Base-by-base conservation (phyloP, 2,888 invertebrate species). In the Gymnocheta viridis region DNA sequence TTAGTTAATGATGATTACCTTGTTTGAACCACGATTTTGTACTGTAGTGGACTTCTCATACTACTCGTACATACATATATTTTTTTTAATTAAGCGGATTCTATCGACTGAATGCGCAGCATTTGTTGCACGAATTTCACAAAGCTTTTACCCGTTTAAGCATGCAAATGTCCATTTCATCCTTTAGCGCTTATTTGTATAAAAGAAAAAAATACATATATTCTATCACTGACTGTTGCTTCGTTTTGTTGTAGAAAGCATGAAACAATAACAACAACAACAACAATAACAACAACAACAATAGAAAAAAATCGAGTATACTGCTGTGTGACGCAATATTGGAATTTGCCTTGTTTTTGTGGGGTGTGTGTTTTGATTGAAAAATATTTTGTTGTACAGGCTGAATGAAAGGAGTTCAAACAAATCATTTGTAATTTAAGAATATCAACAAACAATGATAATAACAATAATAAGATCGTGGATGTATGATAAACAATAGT, bases 101-200 rank as follows among this genome's bases (percentile, higher is more conserved):
- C 74, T 76, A 80, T 85, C 85, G 82, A 72, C 58, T 85, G 85
- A 86, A 77, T 86, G 83, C 82, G 74, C 85, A 67, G 78, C 81
- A 86, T 86, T 87, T 85, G 67, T 35, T 80, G 47, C 44, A 67
- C 27, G 41, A 58, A 29, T 66, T 27, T 82, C 19, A 70, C 64
- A 66, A 80, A 81, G 35, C 47, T 47, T 44, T 32, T 60, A 44
- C 19, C 49, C 51, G 22, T 51, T 41, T 38, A 54, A 69, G 41
- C 62, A 56, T 32, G 49, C 54, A 69, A 41, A 67, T 54, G 67
- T 58, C 74, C 38, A 62, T 79, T 72, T 79, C 41, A 80, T 64
- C 49, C 62, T 60, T 66, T 69, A 47, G 56, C 51, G 60, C 6
- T 67, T 49, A 12, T n/a, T n/a, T n/a, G n/a, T 41, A 41, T 27